Evolutionary conservation across 1,140 invertebrate genomes (phyloP).

Genomic region (Brachionus calyciflorus): DNA sequence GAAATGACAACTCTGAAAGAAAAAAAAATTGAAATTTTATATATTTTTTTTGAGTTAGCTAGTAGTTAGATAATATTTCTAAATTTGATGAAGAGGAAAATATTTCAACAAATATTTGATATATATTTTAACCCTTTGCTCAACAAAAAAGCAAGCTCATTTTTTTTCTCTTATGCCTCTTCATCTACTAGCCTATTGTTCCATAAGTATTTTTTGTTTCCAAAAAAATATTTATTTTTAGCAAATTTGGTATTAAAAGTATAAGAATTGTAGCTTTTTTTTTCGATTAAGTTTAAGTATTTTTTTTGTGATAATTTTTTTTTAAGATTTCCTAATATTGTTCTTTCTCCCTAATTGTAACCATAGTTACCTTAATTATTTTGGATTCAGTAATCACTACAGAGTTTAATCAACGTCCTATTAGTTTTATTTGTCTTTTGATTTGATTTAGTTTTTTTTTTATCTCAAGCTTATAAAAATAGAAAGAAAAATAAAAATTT

Average conservation of each 20-base stretch:
- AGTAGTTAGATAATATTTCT: constrained; percentile 26
- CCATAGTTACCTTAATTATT: not conserved
- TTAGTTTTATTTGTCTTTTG: constrained; percentile 2
- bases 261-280: no score
- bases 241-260: no score
- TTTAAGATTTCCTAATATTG: constrained; percentile 20
- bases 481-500: no score
- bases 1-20: constrained; percentile 33
- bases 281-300: not conserved
- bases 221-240: constrained; percentile 2
- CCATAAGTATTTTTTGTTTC: constrained; percentile 17
- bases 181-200: not conserved
- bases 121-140: no score
- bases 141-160: no score
- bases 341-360: not conserved
- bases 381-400: constrained; percentile 27
- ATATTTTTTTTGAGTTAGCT: no score
- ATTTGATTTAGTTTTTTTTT: constrained; percentile 5
- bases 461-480: no score
- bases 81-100: constrained; percentile 30
- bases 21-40: no score
- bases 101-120: constrained; percentile 32
- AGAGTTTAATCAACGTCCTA: constrained; percentile 15
- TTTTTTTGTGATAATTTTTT: constrained; percentile 22
- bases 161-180: not conserved